phyloP scores from a whole-genome alignment of 2,797 vertebrate genomes.

The Sebastes iracundus region DNA sequence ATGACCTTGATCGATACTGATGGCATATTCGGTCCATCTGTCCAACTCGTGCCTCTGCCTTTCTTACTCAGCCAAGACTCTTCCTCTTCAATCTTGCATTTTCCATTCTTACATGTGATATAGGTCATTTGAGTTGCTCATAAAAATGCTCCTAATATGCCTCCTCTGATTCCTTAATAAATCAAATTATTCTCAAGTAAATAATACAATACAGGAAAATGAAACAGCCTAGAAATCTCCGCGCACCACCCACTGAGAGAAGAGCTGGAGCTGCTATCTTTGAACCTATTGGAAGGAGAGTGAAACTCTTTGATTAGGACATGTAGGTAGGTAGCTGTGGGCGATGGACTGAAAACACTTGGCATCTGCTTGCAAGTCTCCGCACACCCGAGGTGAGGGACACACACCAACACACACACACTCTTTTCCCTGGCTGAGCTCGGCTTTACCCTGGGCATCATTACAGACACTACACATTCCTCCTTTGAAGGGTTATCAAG shows the following conservation, averaged over 20 bases:
- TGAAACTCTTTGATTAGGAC: slow-evolving; percentile 78
- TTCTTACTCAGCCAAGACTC: slow-evolving; percentile 18
- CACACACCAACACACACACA: slow-evolving; percentile 30
- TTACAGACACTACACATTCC: slow-evolving; percentile 79
- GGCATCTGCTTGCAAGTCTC: slow-evolving; percentile 78
- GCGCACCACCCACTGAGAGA: slow-evolving; percentile 61
- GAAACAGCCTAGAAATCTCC: slow-evolving; percentile 35
- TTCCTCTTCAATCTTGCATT: neutral
- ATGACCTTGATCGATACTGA: slow-evolving; percentile 70
- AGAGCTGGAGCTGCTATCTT: slow-evolving; percentile 59
- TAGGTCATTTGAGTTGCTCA: slow-evolving; percentile 28
- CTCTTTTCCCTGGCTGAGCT: slow-evolving; percentile 57
- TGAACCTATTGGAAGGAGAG: slow-evolving; percentile 68
- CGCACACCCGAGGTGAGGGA: slow-evolving; percentile 68
- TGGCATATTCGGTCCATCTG: slow-evolving; percentile 57
- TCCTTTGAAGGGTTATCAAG: slow-evolving; percentile 85
- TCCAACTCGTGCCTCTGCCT: slow-evolving; percentile 11
- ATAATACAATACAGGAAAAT: slow-evolving; percentile 57
- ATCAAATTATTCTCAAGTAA: slow-evolving; percentile 55
- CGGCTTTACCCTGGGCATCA: slow-evolving; percentile 79
- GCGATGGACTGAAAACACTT: slow-evolving; percentile 78
- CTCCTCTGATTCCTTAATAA: slow-evolving; percentile 52
- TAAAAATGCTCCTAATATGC: slow-evolving; percentile 35
- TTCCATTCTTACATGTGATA: slow-evolving; percentile 2
- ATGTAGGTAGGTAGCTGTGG: slow-evolving; percentile 78